phyloP scores from a whole-genome alignment of 2,113 vertebrate species.

The Xenopus laevis region DNA sequence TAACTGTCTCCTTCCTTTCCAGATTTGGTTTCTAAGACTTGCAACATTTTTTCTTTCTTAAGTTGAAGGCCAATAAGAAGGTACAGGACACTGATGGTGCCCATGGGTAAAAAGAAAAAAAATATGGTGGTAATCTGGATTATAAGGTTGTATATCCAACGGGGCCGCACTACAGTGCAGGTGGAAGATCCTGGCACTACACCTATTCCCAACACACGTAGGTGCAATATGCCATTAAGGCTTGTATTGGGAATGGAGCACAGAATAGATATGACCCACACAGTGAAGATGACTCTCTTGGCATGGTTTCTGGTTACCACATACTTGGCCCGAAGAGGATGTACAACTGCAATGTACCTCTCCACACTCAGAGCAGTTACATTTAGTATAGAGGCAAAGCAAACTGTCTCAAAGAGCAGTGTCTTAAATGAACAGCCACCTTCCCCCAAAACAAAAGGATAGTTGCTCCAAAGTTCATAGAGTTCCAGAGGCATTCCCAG shows the following conservation, averaged over 20 bases:
- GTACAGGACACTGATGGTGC: conserved; percentile 82
- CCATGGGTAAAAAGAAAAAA: conserved; percentile 90
- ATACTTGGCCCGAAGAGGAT: conserved; percentile 83
- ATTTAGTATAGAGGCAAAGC: conserved; percentile 89
- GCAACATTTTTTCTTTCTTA: conserved; percentile 72
- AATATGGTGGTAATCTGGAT: conserved; percentile 82
- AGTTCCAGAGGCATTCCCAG: conserved; percentile 90
- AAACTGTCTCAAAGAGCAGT: conserved; percentile 84
- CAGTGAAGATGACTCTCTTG: conserved; percentile 72
- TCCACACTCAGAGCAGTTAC: conserved; percentile 88
- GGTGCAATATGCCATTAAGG: conserved; percentile 75
- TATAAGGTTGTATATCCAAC: conserved; percentile 79
- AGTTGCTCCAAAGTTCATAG: conserved; percentile 89
- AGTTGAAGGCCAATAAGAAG: conserved; percentile 83
- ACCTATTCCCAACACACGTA: conserved; percentile 54
- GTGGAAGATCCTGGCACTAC: conserved; percentile 66
- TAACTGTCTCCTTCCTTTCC: conserved; percentile 45
- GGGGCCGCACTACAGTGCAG: conserved; percentile 75
- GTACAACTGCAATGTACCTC: conserved; percentile 88
- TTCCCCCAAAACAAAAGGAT: conserved; percentile 82
- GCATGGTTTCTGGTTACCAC: conserved; percentile 79
- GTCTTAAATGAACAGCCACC: conserved; percentile 87
- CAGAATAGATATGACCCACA: conserved; percentile 78
- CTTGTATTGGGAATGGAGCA: conserved; percentile 90
- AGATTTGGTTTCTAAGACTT: conserved; percentile 59